These are phyloP conservation scores for Gymnoscelis rufifasciata DNA, from an alignment of 2,888 invertebrate species.

Conservation along the genomic window DNA sequence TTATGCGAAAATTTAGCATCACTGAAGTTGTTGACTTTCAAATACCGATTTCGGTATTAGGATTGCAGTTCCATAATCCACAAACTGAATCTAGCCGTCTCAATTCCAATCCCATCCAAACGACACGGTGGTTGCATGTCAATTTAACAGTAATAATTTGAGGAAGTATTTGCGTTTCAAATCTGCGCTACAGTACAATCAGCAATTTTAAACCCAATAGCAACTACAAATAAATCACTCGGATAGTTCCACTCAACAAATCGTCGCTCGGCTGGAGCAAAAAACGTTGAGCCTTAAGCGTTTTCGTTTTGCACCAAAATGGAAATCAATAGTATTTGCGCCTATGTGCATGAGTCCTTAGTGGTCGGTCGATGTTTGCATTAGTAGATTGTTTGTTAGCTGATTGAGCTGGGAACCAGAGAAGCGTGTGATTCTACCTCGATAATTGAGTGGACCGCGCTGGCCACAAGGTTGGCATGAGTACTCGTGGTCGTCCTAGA, in stretches of 20 bases:
- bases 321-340: neutral
- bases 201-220: slow-evolving; percentile 6
- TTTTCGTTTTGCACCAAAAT: neutral
- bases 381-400: slow-evolving; percentile 58
- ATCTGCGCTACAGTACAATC: slow-evolving; percentile 2
- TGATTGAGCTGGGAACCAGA: slow-evolving; percentile 41
- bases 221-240: slow-evolving; percentile 1
- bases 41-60: neutral
- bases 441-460: slow-evolving; percentile 54
- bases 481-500: slow-evolving; percentile 25
- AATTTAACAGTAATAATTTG: slow-evolving; percentile 7
- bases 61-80: neutral
- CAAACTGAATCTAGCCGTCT: neutral
- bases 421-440: slow-evolving; percentile 35
- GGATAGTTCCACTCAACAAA: slow-evolving; percentile 6
- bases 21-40: neutral
- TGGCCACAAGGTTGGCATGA: slow-evolving; percentile 32
- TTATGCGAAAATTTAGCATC: neutral
- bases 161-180: slow-evolving; percentile 1
- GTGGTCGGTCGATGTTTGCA: slow-evolving; percentile 40
- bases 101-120: neutral
- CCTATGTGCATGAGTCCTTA: slow-evolving; percentile 14
- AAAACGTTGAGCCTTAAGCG: neutral
- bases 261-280: slow-evolving; percentile 1
- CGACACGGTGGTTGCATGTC: slow-evolving; percentile 3